Evolutionary conservation across 2,888 invertebrate species (phyloP), one percentile per base, ranked within the genome.

Genomic region (Alsophila aescularia): DNA sequence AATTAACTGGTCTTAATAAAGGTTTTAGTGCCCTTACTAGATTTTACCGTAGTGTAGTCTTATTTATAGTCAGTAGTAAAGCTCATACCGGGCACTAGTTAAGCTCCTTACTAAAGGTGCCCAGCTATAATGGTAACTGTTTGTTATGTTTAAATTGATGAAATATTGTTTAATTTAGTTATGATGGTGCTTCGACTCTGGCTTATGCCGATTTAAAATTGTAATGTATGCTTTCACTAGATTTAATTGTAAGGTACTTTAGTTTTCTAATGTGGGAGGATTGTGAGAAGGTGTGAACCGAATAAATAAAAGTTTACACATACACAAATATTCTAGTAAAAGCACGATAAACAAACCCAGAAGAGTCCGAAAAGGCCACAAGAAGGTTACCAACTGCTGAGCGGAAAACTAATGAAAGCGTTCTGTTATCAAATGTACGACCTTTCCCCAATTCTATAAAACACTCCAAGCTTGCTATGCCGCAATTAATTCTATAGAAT

Each of bases 21-120:
- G n/a, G n/a, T n/a, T n/a, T n/a, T 7, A 24, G 24, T 24, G 24
- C 24, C 24, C 24, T 5, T 24, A 24, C 24, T 7, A 7, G 24
- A 1, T 24, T 1, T 24, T 24, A 5, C 24, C 5, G 24, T 24
- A 24, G 24, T 24, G 24, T 24, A 24, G 24, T 6, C 24, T 24
- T 24, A 24, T 24, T 24, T 24, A 24, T 24, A 43, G 31, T 72
- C 70, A 34, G 62, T 36, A 62, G 66, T 73, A 70, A 79, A 75
- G 70, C 76, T 74, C 74, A 72, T 69, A 65, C 70, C 64, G 72
- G 62, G 61, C 35, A 59, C 70, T 71, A 3, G 65, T 69, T 81
- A 79, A 83, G 79, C 79, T 74, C 60, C 70, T 73, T 77, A 71
- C 72, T 69, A 64, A 42, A 75, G 67, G 71, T 67, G 62, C 64